Evolutionary conservation across 35 echinoderm and acorn worm species (phyloP).

Genomic region (Stichopus chloronotus): DNA sequence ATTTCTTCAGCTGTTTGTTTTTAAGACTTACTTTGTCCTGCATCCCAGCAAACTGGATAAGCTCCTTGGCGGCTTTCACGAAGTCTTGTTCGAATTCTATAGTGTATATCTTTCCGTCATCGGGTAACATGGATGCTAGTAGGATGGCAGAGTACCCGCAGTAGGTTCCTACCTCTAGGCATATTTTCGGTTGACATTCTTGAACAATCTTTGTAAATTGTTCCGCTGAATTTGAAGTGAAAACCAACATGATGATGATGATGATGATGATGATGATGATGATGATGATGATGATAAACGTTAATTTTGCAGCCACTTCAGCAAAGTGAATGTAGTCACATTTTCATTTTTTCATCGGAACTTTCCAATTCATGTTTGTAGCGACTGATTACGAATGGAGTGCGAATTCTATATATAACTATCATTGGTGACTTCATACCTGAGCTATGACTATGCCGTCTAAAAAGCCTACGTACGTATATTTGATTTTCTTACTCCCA

Average conservation of each 20-base stretch:
- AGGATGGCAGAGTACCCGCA: slow-evolving; percentile 71
- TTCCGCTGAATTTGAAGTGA: neutral
- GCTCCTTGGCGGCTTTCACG: slow-evolving; percentile 18
- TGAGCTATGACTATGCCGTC: too few relatives aligned
- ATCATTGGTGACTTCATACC: too few relatives aligned
- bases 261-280: neutral
- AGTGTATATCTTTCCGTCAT: slow-evolving; percentile 42
- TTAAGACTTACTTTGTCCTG: neutral
- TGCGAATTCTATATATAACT: too few relatives aligned
- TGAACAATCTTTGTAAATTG: slow-evolving; percentile 28
- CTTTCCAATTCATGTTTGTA: too few relatives aligned
- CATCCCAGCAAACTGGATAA: slow-evolving; percentile 61
- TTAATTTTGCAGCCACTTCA: neutral
- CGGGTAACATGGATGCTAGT: slow-evolving; percentile 44
- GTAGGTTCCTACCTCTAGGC: slow-evolving; percentile 67
- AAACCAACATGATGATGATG: neutral
- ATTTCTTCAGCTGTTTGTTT: too few relatives aligned
- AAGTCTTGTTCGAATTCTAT: slow-evolving; percentile 38
- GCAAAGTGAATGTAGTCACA: too few relatives aligned
- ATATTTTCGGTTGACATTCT: slow-evolving; percentile 47
- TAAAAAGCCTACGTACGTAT: too few relatives aligned
- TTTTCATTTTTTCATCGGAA: too few relatives aligned
- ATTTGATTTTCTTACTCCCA: too few relatives aligned
- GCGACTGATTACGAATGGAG: too few relatives aligned
- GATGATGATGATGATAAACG: neutral